Conservation (phyloP, 2,888 invertebrate genomes). For the Molorchus minor region DNA sequence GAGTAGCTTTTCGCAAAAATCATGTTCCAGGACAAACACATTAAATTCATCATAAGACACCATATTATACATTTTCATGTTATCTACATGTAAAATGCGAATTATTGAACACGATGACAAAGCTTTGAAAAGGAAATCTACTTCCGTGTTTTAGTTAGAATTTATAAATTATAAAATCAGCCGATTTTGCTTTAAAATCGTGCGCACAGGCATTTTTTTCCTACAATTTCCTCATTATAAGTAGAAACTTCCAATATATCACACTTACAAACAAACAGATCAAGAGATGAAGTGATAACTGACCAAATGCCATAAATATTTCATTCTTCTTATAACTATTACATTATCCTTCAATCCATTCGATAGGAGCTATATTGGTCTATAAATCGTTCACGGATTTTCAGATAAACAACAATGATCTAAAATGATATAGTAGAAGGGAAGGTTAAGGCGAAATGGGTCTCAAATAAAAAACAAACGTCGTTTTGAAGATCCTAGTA, state of each 20-base stretch:
- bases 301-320: slow-evolving; percentile 50
- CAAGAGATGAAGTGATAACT: slow-evolving; percentile 38
- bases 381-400: slow-evolving; percentile 54
- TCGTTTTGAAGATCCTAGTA: slow-evolving; percentile 42
- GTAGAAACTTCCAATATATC: not conserved
- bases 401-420: slow-evolving; percentile 56
- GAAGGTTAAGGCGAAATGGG: slow-evolving; percentile 49
- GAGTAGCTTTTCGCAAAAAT: too few species aligned
- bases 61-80: too few species aligned
- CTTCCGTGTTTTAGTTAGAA: too few species aligned
- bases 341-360: slow-evolving; percentile 57
- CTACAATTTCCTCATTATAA: not conserved
- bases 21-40: too few species aligned
- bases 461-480: slow-evolving; percentile 48
- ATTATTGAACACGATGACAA: too few species aligned
- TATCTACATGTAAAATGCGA: too few species aligned
- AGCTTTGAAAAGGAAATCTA: too few species aligned
- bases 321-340: slow-evolving; percentile 54
- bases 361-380: slow-evolving; percentile 52
- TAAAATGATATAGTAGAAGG: slow-evolving; percentile 49
- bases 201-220: too few species aligned
- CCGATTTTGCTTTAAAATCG: too few species aligned
- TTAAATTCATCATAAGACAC: too few species aligned
- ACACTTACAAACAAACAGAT: slow-evolving; percentile 25
- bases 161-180: too few species aligned